Conservation (phyloP, 2,888 invertebrate species). For the Pyrrhia umbra region DNA sequence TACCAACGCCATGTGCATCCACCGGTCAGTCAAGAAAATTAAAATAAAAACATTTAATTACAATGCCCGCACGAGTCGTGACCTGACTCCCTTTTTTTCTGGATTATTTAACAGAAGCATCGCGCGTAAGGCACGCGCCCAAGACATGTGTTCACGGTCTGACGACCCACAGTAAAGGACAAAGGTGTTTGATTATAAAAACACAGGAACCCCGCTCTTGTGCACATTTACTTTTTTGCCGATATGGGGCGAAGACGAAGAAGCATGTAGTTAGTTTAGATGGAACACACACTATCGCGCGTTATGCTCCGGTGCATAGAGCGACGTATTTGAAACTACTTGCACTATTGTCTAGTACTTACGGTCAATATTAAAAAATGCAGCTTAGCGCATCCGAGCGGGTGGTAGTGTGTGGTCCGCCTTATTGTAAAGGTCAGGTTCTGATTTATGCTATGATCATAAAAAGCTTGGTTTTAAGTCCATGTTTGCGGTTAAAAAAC, state of each 20-base stretch:
- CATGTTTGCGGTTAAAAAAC: neutral
- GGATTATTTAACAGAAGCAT: slow-evolving; percentile 53
- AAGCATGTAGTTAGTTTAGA: slow-evolving; percentile 4
- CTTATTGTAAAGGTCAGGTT: slow-evolving; percentile 12
- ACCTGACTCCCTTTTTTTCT: slow-evolving; percentile 50
- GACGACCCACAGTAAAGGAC: slow-evolving; percentile 67
- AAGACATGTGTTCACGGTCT: slow-evolving; percentile 74
- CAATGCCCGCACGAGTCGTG: slow-evolving; percentile 33
- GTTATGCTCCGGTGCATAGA: neutral
- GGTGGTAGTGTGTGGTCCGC: neutral
- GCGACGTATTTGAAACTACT: too few species aligned
- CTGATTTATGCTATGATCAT: slow-evolving; percentile 19
- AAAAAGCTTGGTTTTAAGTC: neutral
- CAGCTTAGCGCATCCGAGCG: too few species aligned
- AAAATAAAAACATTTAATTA: slow-evolving; percentile 27
- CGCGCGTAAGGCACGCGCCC: slow-evolving; percentile 74
- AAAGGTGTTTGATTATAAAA: slow-evolving; percentile 71
- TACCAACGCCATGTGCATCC: neutral
- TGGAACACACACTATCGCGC: neutral
- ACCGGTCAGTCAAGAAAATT: neutral
- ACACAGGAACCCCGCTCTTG: slow-evolving; percentile 77
- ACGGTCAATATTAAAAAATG: too few species aligned
- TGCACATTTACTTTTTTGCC: slow-evolving; percentile 74
- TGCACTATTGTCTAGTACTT: too few species aligned
- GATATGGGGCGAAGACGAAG: slow-evolving; percentile 9